Evolutionary conservation across 2,113 vertebrate genomes (phyloP).

Genomic region (Miniopterus natalensis): DNA sequence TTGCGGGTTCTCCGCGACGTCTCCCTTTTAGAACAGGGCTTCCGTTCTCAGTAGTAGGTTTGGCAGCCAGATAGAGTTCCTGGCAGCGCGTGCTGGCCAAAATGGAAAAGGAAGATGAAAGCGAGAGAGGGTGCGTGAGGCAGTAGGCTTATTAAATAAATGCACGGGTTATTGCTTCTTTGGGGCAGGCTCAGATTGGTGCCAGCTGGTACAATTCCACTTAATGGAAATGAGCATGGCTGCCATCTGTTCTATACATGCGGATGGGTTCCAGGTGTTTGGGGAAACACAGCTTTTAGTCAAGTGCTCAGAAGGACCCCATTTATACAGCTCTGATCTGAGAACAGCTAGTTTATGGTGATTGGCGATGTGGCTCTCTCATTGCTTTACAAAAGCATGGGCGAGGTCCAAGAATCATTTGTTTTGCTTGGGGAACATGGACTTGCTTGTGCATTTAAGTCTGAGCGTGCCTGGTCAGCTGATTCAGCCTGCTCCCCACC

Average conservation of each 20-base stretch:
- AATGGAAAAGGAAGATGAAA: neutral
- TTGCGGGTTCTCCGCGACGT: neutral
- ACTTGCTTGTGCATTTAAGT: neutral
- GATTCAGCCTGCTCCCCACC: neutral
- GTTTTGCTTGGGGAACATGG: neutral
- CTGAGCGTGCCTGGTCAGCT: neutral
- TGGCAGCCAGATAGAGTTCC: neutral
- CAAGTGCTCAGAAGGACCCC: neutral
- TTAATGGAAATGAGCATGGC: neutral
- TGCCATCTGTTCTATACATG: neutral
- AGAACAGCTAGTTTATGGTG: neutral
- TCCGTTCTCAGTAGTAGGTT: neutral
- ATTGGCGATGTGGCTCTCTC: neutral
- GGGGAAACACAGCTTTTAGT: neutral
- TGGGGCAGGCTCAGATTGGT: neutral
- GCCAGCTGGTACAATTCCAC: neutral
- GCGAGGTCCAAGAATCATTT: fast-evolving
- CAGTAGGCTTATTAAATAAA: neutral
- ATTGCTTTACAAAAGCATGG: no score
- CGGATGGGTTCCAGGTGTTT: neutral
- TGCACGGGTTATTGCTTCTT: fast-evolving
- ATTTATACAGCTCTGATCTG: neutral
- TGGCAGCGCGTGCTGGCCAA: neutral
- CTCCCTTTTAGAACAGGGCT: neutral
- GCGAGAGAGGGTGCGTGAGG: neutral